Conservation (phyloP, 1,140 invertebrate genomes). For the Eulimnadia texana region DNA sequence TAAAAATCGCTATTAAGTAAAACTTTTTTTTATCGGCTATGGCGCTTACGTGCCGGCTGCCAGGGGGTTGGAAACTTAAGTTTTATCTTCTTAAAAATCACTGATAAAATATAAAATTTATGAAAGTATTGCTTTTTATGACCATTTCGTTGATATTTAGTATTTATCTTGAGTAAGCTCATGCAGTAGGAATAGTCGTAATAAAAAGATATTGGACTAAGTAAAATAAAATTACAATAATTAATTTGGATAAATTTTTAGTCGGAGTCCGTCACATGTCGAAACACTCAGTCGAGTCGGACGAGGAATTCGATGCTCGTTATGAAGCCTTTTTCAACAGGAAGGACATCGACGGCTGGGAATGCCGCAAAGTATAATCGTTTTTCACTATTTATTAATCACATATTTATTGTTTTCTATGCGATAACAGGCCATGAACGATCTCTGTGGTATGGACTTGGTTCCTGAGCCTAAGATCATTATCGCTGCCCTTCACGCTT, state of each 20-base stretch:
- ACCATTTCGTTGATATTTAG: too few species aligned
- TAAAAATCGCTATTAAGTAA: too few species aligned
- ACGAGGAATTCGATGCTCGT: conserved; percentile 55
- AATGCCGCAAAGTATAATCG: conserved; percentile 56
- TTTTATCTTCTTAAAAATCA: neutral
- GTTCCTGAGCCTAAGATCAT: conserved; percentile 91
- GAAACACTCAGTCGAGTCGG: conserved; percentile 26
- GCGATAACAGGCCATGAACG: conserved; percentile 35
- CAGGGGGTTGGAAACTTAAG: too few species aligned
- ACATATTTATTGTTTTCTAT: conserved; percentile 3
- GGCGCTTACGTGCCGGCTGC: neutral
- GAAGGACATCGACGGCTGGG: conserved; percentile 89
- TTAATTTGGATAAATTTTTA: neutral
- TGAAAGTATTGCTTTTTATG: too few species aligned
- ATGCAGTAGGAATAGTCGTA: too few species aligned
- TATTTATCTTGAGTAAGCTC: too few species aligned
- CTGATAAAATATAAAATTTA: too few species aligned
- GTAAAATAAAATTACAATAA: too few species aligned
- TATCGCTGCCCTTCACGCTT: conserved; percentile 78
- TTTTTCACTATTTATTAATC: too few species aligned
- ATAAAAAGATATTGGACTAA: too few species aligned
- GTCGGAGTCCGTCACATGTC: conserved; percentile 13
- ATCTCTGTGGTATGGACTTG: conserved; percentile 67
- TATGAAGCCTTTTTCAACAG: conserved; percentile 77
- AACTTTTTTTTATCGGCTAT: neutral